These are phyloP conservation scores for Torymus tubicola DNA, from an alignment of 2,888 invertebrate genomes.

Conservation along the genomic window DNA sequence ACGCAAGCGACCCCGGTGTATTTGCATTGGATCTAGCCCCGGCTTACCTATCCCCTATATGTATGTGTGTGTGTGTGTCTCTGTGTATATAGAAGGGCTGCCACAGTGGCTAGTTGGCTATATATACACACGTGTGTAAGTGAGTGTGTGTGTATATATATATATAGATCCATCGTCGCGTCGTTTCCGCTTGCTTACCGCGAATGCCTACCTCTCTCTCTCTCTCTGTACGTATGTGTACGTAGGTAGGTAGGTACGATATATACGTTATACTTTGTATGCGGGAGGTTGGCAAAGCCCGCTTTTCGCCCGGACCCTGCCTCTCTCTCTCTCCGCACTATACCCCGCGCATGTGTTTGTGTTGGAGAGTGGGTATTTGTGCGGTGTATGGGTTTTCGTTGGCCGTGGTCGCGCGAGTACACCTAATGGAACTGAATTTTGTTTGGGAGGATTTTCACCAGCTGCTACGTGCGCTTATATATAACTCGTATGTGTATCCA, in stretches of 20 bases:
- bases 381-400: slow-evolving; percentile 8
- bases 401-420: not conserved
- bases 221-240: not conserved
- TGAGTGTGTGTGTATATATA: not conserved
- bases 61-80: not conserved
- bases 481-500: not conserved
- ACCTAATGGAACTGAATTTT: slow-evolving; percentile 51
- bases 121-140: not conserved
- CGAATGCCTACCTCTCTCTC: not conserved
- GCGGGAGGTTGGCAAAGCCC: slow-evolving; percentile 38
- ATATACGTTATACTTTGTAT: slow-evolving; percentile 47
- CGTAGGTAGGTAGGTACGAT: not conserved
- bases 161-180: not conserved
- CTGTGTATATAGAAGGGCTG: not conserved
- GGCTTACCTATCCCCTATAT: slow-evolving; percentile 34
- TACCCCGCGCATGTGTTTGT: slow-evolving; percentile 5
- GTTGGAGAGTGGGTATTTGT: slow-evolving; percentile 39
- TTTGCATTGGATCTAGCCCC: slow-evolving; percentile 53
- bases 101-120: too few species aligned
- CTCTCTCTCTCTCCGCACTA: too few species aligned
- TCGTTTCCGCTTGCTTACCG: slow-evolving; percentile 44
- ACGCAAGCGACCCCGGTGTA: slow-evolving; percentile 25
- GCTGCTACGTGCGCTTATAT: not conserved
- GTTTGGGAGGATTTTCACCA: slow-evolving; percentile 47
- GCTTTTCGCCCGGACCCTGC: not conserved